Evolutionary conservation across 2,888 invertebrate genomes (phyloP).

Genomic region (Pseudococcus jackbeardsleyi): DNA sequence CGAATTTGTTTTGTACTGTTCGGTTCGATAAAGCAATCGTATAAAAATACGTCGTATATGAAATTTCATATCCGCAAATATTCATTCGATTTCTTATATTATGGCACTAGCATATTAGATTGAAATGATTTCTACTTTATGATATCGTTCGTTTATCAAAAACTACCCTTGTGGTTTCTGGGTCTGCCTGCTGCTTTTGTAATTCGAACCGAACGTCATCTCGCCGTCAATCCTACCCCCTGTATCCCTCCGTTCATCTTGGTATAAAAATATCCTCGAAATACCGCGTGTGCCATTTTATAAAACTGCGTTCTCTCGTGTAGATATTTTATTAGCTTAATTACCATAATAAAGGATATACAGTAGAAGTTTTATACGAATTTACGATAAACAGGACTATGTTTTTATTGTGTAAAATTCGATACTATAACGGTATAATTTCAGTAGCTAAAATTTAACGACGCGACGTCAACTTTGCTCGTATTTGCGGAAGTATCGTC

Average conservation of each 20-base stretch:
- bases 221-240: not conserved
- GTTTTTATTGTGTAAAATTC: constrained; percentile 38
- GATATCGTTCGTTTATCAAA: constrained; percentile 31
- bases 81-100: constrained; percentile 2
- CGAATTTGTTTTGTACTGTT: not conserved
- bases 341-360: constrained; percentile 40
- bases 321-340: constrained; percentile 18
- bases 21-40: not conserved
- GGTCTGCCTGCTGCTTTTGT: not conserved
- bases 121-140: constrained; percentile 18
- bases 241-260: not conserved
- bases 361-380: constrained; percentile 12
- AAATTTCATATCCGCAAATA: constrained; percentile 24
- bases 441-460: constrained; percentile 23
- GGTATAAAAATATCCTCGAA: not conserved
- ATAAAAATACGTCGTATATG: constrained; percentile 14
- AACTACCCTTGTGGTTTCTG: not conserved
- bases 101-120: not conserved
- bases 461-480: constrained; percentile 15
- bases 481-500: constrained; percentile 15
- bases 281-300: not conserved
- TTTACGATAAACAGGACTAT: constrained; percentile 20
- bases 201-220: not conserved
- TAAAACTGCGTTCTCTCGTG: not conserved
- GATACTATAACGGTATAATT: not conserved